Evolutionary conservation across 92 coral and sea anemone species (phyloP).

Genomic region (Heteractis magnifica): DNA sequence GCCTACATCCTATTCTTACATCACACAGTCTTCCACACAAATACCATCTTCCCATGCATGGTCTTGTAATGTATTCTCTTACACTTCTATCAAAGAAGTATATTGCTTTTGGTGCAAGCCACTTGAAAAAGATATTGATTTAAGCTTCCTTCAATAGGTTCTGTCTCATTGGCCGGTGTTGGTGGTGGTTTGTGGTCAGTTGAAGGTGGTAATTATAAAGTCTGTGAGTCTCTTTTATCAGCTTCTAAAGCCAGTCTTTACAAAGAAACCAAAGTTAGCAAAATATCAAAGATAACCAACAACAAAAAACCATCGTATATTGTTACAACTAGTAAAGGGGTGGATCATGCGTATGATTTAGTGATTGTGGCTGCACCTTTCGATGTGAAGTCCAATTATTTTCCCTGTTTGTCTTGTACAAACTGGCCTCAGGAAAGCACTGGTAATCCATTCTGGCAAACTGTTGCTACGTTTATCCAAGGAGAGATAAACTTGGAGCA

Average conservation of each 20-base stretch:
- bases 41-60: too few species aligned
- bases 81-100: background rate
- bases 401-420: conserved; percentile 70
- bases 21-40: too few species aligned
- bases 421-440: conserved; percentile 74
- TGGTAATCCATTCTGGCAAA: conserved; percentile 78
- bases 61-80: background rate
- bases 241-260: conserved; percentile 64
- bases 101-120: background rate
- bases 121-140: background rate
- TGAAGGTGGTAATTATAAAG: conserved; percentile 90
- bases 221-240: conserved; percentile 78
- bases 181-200: conserved; percentile 92
- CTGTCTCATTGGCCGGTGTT: conserved; percentile 91
- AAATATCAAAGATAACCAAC: conserved; percentile 45
- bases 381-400: conserved; percentile 48
- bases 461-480: conserved; percentile 79
- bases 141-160: conserved; percentile 51
- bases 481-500: conserved; percentile 65
- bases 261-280: conserved; percentile 61
- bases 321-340: conserved; percentile 50
- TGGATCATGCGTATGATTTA: conserved; percentile 56
- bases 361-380: conserved; percentile 93
- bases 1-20: too few species aligned
- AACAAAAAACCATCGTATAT: conserved; percentile 46